Base-by-base conservation (phyloP, 2,888 invertebrate species). In the Poecilobothrus nobilitatus region DNA sequence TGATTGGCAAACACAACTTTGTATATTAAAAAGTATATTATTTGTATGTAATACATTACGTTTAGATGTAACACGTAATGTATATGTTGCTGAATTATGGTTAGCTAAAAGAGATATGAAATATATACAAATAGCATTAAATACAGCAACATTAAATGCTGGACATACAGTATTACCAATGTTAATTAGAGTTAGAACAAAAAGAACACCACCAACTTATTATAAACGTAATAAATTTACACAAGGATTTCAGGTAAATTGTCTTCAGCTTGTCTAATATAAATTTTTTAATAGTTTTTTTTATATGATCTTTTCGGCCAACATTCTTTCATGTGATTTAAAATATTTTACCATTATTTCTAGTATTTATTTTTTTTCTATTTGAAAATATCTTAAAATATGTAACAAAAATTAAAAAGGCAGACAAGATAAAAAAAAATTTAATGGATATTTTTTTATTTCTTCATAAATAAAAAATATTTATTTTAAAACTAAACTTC, bases 211-310 rank as follows among this genome's bases (percentile, higher is more conserved):
- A 61, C 97, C 97, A 0, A 97, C 97, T 0, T 95, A 90, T 82
- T 92, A 95, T 81, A 85, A 91, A 21, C 89, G 93, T 70, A 97
- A 97, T 83, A 91, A 91, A 76, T 95, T 97, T 82, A 97, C 96
- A 0, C 84, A 84, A 70, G 95, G 94, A 64, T 97, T 97, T 85
- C 95, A 96, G 83, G 87, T 86, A 78, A 8, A 62, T 61, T 61
- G 5, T 18, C 37, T 37, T 37, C 37, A 37, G n/a, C n/a, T n/a
- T n/a, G n/a, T n/a, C n/a, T n/a, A n/a, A n/a, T n/a, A n/a, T n/a
- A n/a, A n/a, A n/a, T n/a, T n/a, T n/a, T n/a, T n/a, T n/a, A n/a
- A n/a, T n/a, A n/a, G n/a, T n/a, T n/a, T n/a, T n/a, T n/a, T n/a
- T n/a, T n/a, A n/a, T n/a, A n/a, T n/a, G n/a, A n/a, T n/a, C n/a